Conservation (phyloP, 2,797 vertebrate species). For the Sebastolobus alascanus region DNA sequence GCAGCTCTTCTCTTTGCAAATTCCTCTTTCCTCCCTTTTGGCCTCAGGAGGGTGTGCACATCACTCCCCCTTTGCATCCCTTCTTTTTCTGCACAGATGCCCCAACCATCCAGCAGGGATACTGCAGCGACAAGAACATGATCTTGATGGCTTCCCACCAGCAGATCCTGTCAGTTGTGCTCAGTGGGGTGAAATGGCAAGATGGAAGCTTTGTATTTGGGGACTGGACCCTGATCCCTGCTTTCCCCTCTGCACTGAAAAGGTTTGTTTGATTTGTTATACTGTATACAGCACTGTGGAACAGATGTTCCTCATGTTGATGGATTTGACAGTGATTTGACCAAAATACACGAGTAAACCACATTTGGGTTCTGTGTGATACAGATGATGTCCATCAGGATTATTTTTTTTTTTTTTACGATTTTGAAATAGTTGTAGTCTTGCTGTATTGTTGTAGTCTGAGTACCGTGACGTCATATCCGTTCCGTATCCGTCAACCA, state of each 20-base stretch:
- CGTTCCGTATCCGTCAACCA: too few relatives aligned
- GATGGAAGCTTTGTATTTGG: constrained; percentile 9
- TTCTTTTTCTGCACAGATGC: neutral
- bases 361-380: constrained; percentile 23
- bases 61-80: neutral
- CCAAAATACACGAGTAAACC: constrained; percentile 28
- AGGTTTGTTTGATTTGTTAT: constrained; percentile 40
- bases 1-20: neutral
- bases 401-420: too few relatives aligned
- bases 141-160: neutral
- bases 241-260: constrained; percentile 19
- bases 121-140: neutral
- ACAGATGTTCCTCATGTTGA: constrained; percentile 38
- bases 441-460: too few relatives aligned
- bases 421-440: too few relatives aligned
- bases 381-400: constrained; percentile 8
- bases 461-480: too few relatives aligned
- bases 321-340: constrained; percentile 17
- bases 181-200: neutral
- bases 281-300: constrained; percentile 8
- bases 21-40: neutral
- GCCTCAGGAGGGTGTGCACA: neutral
- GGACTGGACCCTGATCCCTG: neutral
- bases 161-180: neutral
- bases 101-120: neutral